Base-by-base conservation (phyloP, 2,797 vertebrate genomes). In the Neomorphus geoffroyi region DNA sequence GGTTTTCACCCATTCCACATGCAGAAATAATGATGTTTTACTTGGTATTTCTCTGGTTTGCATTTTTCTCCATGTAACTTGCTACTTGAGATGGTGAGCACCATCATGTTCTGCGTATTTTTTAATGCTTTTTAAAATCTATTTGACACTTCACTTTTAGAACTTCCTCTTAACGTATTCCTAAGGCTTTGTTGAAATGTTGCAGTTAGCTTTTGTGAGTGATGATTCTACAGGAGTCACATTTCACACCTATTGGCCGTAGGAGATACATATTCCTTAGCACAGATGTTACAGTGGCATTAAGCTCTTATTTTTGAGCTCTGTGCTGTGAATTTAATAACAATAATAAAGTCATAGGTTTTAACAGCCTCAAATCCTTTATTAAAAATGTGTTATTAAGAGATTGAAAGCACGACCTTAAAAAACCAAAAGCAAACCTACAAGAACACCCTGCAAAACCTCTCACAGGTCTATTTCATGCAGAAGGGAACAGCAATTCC, bases 21-120 rank as follows among this genome's bases (percentile, higher is more conserved):
- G 1, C 11, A 41, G 12, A 69, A 6, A 23, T 69, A 30, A 24
- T 32, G 3, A 3, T 32, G 1, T 48, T 88, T 80, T 48, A 24
- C 27, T 57, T 51, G 23, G 18, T 46, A 21, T 82, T 85, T 78
- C 35, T 77, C 64, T 27, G 10, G 9, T 70, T 82, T 74, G 16
- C 8, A 0, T 91, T 93, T 87, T 73, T 56, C 12, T 73, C 3
- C 7, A 3, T 3, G 7, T 61, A 46, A 23, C 28, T 23, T 78
- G 23, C 23, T 50, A 7, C 22, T 53, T 11, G 3, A 1, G 1
- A 27, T 48, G 26, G 17, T 41, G 32, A 53, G 80, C 1, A 1
- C 21, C 11, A 14, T 67, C 26, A n/a, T 33, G 54, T 33, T 13
- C 51, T 30, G 23, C 24, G 5, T 27, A 5, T 30, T 13, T 78